Conservation (phyloP, 2,888 invertebrate species). For the Ectemnius continuus region DNA sequence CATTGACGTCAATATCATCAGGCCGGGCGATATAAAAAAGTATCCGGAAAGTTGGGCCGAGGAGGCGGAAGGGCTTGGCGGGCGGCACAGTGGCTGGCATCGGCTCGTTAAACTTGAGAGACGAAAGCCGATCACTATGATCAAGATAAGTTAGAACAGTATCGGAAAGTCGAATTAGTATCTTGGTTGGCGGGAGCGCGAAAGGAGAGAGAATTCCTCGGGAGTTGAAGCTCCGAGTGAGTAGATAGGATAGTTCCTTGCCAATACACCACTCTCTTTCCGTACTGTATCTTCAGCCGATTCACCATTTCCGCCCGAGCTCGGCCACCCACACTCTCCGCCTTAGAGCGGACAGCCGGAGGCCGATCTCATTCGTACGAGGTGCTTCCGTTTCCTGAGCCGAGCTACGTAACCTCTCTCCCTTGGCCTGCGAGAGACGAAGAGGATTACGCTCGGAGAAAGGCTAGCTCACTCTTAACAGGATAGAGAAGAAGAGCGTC, state of each 20-base stretch:
- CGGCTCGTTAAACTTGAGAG: conserved; percentile 2
- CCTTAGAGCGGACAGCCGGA: conserved; percentile 7
- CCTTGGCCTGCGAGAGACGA: neutral
- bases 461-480: neutral
- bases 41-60: too few relatives aligned
- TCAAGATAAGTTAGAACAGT: conserved; percentile 1
- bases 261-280: conserved; percentile 12
- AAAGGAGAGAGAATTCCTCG: too few relatives aligned
- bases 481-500: conserved; percentile 23
- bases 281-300: conserved; percentile 24
- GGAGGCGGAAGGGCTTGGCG: neutral
- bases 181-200: conserved; percentile 10
- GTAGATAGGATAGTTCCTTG: neutral
- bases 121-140: conserved; percentile 2
- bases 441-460: neutral
- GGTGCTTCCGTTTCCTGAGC: conserved; percentile 17
- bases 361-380: conserved; percentile 20
- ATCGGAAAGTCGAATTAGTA: conserved; percentile 11
- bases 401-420: neutral
- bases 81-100: neutral
- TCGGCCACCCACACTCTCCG: neutral
- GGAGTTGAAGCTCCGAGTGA: too few relatives aligned
- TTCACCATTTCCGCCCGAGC: conserved; percentile 27
- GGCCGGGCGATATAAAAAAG: too few relatives aligned
- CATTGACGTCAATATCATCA: too few relatives aligned